Conservation (phyloP, 2,113 vertebrate genomes). For the Carassius auratus region DNA sequence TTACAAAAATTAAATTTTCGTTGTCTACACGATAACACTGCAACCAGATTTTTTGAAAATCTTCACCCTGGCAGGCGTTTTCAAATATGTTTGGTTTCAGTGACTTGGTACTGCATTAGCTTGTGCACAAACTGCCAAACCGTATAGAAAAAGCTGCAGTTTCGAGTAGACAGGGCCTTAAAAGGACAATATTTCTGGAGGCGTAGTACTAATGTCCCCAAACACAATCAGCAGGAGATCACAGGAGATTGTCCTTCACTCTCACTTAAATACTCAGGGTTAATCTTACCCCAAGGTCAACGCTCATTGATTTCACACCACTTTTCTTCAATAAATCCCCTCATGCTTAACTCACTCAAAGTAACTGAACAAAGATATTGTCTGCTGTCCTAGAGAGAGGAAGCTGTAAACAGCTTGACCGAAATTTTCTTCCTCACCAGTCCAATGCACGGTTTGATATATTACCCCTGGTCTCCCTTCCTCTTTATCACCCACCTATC, state of each 20-base stretch:
- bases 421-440: conserved; percentile 35
- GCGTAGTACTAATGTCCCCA: too few species aligned
- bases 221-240: not conserved
- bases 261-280: conserved; percentile 6
- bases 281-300: conserved; percentile 33
- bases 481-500: not conserved
- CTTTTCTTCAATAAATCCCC: not conserved
- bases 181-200: too few species aligned
- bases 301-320: conserved; percentile 18
- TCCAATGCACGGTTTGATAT: conserved; percentile 50
- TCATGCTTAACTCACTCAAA: conserved; percentile 15
- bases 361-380: conserved; percentile 34
- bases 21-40: too few species aligned
- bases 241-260: not conserved
- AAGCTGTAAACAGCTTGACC: conserved; percentile 31
- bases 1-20: too few species aligned
- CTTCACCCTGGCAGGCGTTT: too few species aligned
- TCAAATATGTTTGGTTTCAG: too few species aligned
- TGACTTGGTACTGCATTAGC: too few species aligned
- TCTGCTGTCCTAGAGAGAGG: conserved; percentile 11
- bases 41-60: too few species aligned
- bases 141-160: too few species aligned
- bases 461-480: conserved; percentile 45
- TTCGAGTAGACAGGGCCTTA: too few species aligned
- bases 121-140: too few species aligned